These are phyloP conservation scores for Peromyscus aztecus DNA, from an alignment of 2,797 vertebrate genomes.

Conservation along the genomic window DNA sequence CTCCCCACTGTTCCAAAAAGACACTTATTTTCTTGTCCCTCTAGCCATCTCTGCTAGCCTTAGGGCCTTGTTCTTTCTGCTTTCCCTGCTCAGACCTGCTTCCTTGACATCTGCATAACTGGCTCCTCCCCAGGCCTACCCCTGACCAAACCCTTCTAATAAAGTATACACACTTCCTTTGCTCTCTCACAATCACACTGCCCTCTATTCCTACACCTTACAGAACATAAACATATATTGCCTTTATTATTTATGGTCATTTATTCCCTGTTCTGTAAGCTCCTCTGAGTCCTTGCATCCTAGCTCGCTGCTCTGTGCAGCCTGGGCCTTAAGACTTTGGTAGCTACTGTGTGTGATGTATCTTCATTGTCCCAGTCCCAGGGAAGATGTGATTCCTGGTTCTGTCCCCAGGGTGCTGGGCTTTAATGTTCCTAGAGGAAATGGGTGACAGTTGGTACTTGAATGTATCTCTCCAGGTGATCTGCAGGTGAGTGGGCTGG, in stretches of 20 bases:
- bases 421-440: neutral
- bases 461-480: neutral
- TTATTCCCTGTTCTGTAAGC: neutral
- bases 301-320: neutral
- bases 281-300: neutral
- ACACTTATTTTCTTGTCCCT: rapidly evolving
- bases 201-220: neutral
- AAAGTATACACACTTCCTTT: neutral
- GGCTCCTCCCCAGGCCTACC: neutral
- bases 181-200: neutral
- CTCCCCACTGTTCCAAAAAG: neutral
- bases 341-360: neutral
- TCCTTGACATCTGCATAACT: neutral
- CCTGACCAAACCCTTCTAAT: neutral
- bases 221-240: neutral
- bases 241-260: neutral
- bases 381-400: neutral
- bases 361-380: neutral
- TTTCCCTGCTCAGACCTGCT: neutral
- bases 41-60: neutral
- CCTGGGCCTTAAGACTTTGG: neutral
- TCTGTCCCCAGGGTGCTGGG: neutral
- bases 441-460: neutral
- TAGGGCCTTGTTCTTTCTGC: neutral
- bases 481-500: neutral